Conservation (phyloP, 2,888 invertebrate species). For the Coleophora flavipennella region DNA sequence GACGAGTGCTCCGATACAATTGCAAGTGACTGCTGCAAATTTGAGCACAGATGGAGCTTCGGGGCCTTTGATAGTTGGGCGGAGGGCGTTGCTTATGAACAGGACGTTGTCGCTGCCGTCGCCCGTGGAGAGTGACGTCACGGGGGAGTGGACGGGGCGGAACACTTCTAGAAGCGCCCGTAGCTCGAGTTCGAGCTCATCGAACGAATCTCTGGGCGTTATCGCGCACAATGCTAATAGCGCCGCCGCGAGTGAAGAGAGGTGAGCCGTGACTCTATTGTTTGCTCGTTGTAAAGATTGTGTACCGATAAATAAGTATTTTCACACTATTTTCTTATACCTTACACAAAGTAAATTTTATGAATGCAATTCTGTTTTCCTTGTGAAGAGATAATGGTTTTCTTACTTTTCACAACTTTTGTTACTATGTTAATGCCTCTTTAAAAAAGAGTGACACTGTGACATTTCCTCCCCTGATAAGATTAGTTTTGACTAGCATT, state of each 20-base stretch:
- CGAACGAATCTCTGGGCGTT: slow-evolving; percentile 48
- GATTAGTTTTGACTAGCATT: no score
- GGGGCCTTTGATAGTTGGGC: slow-evolving; percentile 57
- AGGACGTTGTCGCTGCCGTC: slow-evolving; percentile 56
- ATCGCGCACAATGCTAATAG: slow-evolving; percentile 31
- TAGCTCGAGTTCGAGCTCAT: slow-evolving; percentile 56
- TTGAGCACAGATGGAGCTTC: slow-evolving; percentile 53
- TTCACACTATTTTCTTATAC: no score
- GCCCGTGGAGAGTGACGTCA: slow-evolving; percentile 56
- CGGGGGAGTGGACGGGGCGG: slow-evolving; percentile 53
- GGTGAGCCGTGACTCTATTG: slow-evolving; percentile 26
- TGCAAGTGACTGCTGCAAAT: slow-evolving; percentile 62
- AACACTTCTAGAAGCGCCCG: slow-evolving; percentile 49
- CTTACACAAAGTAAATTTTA: no score
- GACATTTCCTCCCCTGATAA: no score
- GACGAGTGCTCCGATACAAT: slow-evolving; percentile 60
- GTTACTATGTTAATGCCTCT: no score
- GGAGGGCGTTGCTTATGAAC: slow-evolving; percentile 57
- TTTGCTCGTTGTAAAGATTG: no score
- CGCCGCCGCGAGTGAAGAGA: slow-evolving; percentile 46
- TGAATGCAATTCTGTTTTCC: no score
- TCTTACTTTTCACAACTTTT: no score
- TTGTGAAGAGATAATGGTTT: no score
- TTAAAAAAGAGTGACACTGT: no score
- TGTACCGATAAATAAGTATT: no score